Base-by-base conservation (phyloP, 2,888 invertebrate genomes). In the Chrysodeixis includens region DNA sequence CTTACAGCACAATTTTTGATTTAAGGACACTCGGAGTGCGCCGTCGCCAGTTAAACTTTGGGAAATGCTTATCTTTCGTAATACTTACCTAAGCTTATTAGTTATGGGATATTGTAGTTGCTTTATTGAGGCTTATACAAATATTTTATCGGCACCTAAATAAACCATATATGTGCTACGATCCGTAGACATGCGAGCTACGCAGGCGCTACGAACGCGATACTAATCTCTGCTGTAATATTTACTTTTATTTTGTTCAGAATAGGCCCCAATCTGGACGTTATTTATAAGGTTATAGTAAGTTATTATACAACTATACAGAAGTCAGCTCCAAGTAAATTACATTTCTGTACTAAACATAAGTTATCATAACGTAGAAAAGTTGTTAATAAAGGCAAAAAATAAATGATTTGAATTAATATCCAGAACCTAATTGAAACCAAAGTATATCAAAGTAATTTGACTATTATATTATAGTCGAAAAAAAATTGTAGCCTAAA, bases 111-210 rank as follows among this genome's bases (percentile, higher is more conserved):
- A 32, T 54, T 52, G 52, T 46, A 12, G 22, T 20, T 46, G 26
- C 30, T n/a, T 30, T 26, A 26, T 20, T 20, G 53, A 20, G 20
- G 16, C 55, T 35, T 44, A 16, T 18, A 30, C 44, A 32, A 60
- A 32, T 30, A n/a, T 59, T 12, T 54, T 62, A 54, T 44, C 32
- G 32, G 5, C 22, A 14, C 6, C 20, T 7, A 46, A 22, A n/a
- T 51, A 30, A 1, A 30, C 54, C 46, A 58, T 57, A 44, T 20
- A 20, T 55, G 72, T 49, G 70, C 76, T 72, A 72, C 71, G 64
- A 57, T 26, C 26, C 35, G 54, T 63, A 53, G 57, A 44, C 72
- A 75, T 52, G 72, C 71, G 52, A 56, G 71, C 70, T 75, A 69
- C 69, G 54, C 46, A 32, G 30, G 32, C 56, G 44, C 26, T 14